Base-by-base conservation (phyloP, 2,113 vertebrate genomes). In the Puntigrus tetrazona region DNA sequence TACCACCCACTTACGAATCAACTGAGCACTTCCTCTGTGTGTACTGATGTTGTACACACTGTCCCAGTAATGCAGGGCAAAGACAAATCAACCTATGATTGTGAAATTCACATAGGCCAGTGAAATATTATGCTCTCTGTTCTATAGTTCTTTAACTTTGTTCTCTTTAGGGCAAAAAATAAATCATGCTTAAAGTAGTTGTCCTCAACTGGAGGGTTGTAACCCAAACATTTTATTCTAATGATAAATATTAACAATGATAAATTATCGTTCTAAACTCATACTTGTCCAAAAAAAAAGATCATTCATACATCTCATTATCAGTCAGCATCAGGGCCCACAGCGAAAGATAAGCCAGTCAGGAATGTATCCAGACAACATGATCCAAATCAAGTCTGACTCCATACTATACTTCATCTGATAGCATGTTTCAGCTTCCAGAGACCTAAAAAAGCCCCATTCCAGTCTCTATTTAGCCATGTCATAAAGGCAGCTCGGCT, bases 1-100 rank as follows among this genome's bases (percentile, higher is more conserved):
- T 90, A 95, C 94, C 96, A 94, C 95, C 96, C 96, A 92, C 93
- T 87, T 89, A 92, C 93, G 92, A 96, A 94, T 96, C 94, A 96
- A 92, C 90, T 88, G 89, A 78, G 59, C 88, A 86, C 89, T 96
- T 97, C 96, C 96, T 96, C 94, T 34, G 25, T 93, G 90, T 89
- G 91, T 88, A 84, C 90, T 91, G 88, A 20, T 77, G 20, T 13
- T 63, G 41, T 25, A 31, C 55, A 67, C 29, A 43, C 59, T 57
- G 82, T 80, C 76, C 50, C 80, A 38, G 83, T 86, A 57, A 82
- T n/a, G 83, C 83, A 78, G 50, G 59, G 75, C 5, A 52, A 75
- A 76, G 29, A 78, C 52, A 78, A 55, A 38, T 57, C 52, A 57
- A 36, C 34, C 11, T 25, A 72, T 43, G 52, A 38, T 25, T 25